Evolutionary conservation across 1,140 invertebrate species (phyloP).

Genomic region (Neodiprion lecontei): DNA sequence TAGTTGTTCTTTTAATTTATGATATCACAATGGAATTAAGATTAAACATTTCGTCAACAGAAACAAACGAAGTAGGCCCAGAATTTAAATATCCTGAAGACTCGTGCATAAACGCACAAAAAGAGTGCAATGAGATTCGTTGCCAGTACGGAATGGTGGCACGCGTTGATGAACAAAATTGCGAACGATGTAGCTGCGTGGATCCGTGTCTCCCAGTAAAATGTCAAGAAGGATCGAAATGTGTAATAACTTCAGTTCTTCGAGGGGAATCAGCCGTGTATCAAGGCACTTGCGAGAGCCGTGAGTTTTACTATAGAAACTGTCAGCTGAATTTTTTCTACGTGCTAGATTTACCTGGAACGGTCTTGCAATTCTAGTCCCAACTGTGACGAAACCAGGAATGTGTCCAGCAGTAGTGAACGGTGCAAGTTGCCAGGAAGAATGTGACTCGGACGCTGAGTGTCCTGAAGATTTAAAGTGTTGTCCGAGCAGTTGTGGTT

Average conservation of each 20-base stretch:
- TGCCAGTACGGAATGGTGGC: slow-evolving; percentile 82
- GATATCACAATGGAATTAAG: too few relatives aligned
- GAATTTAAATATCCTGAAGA: slow-evolving; percentile 42
- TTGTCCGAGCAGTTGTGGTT: slow-evolving; percentile 80
- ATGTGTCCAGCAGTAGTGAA: slow-evolving; percentile 69
- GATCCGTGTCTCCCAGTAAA: slow-evolving; percentile 74
- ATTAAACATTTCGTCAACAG: slow-evolving; percentile 17
- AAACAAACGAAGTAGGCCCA: slow-evolving; percentile 49
- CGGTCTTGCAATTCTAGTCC: slow-evolving; percentile 18
- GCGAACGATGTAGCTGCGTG: slow-evolving; percentile 77
- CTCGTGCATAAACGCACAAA: slow-evolving; percentile 64
- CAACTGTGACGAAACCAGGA: slow-evolving; percentile 75
- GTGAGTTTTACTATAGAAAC: slow-evolving; percentile 9
- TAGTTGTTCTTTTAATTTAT: too few relatives aligned
- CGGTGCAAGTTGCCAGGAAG: slow-evolving; percentile 66
- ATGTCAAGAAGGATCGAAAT: slow-evolving; percentile 72
- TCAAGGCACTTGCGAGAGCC: slow-evolving; percentile 68
- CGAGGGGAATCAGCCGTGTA: slow-evolving; percentile 60
- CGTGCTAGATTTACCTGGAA: neutral
- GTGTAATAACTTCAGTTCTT: slow-evolving; percentile 68
- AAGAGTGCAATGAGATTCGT: slow-evolving; percentile 66
- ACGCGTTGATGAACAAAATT: slow-evolving; percentile 69
- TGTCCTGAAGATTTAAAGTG: slow-evolving; percentile 81
- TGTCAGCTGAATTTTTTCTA: neutral
- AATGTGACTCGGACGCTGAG: slow-evolving; percentile 84